A percentile compares a stretch with the other conserved stretches of the same genome.
Conservation (phyloP, 2,113 vertebrate species). For the Phalacrocorax carbo region DNA sequence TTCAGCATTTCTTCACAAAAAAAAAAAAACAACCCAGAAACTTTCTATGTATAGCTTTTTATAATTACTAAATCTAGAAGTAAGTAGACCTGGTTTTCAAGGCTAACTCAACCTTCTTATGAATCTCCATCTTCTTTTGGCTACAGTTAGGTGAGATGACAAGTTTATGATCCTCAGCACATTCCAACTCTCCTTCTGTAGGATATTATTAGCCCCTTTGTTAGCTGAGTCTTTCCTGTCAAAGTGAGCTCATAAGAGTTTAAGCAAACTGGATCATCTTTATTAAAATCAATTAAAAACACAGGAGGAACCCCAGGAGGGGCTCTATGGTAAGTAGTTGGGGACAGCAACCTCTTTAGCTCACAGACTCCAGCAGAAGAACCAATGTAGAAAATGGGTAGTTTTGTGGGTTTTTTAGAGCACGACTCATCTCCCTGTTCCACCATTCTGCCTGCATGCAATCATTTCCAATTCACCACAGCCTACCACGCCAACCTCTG, state of each 20-base stretch:
- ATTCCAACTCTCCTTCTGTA: slow-evolving; percentile 7
- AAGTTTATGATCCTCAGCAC: not conserved
- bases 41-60: not conserved
- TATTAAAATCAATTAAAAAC: not conserved
- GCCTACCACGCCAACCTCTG: not conserved
- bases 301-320: not conserved
- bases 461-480: not conserved
- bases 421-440: not conserved
- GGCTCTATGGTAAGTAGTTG: not conserved
- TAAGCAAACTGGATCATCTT: not conserved
- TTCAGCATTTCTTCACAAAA: not conserved
- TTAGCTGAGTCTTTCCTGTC: slow-evolving; percentile 10
- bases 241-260: slow-evolving; percentile 6
- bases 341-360: not conserved
- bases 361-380: not conserved
- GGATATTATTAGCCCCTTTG: slow-evolving; percentile 29
- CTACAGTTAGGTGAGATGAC: not conserved
- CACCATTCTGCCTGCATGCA: not conserved
- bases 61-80: not conserved
- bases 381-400: not conserved
- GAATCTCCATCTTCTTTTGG: not conserved
- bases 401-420: not conserved
- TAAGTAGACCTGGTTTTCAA: slow-evolving; percentile 5
- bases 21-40: not conserved
- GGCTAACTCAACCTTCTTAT: not conserved